Evolutionary conservation across 1,140 invertebrate genomes (phyloP), one percentile per base, ranked within the genome.

Genomic region (Diorhabda sublineata): DNA sequence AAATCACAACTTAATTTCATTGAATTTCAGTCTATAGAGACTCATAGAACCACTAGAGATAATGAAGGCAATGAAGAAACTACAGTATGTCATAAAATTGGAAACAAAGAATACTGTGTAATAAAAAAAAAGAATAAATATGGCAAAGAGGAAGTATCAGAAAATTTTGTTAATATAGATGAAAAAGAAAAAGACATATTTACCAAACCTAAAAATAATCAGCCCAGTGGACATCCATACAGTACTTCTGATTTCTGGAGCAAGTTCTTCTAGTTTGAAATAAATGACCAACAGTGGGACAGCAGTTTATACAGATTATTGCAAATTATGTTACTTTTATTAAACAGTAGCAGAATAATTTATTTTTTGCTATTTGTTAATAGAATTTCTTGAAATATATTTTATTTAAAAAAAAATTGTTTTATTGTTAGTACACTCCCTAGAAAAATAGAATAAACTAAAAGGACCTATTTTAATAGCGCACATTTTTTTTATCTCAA

Each of bases 1-100:
- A 68, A 68, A 58, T 56, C 68, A 42, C 69, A 69, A 67, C 4
- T 11, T 52, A 45, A 67, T 66, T 61, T 68, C 63, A 9, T 65
- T 70, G 66, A 47, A 58, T 73, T 76, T 74, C 69, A 82, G 81
- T 80, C 78, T 9, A 72, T 82, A 59, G 83, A 86, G 75, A 78
- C 83, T 72, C 78, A 80, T 43, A 76, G 76, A 72, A 81, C 81
- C 41, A 75, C 84, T 6, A 81, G 69, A 72, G 85, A 86, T 70
- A 83, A 76, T 64, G 73, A 83, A 64, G 84, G 85, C 42, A 85
- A 83, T 71, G 77, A 84, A 65, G 81, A 85, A 74, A 83, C 79
- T 3, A 84, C 78, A 41, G 71, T 85, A 4, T 84, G 81, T 58
- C 76, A 76, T 58, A 75, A 82, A 77, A 75, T 80, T 45, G 82